phyloP scores from a whole-genome alignment of 2,797 vertebrate species.

The Pantherophis vulpinus region DNA sequence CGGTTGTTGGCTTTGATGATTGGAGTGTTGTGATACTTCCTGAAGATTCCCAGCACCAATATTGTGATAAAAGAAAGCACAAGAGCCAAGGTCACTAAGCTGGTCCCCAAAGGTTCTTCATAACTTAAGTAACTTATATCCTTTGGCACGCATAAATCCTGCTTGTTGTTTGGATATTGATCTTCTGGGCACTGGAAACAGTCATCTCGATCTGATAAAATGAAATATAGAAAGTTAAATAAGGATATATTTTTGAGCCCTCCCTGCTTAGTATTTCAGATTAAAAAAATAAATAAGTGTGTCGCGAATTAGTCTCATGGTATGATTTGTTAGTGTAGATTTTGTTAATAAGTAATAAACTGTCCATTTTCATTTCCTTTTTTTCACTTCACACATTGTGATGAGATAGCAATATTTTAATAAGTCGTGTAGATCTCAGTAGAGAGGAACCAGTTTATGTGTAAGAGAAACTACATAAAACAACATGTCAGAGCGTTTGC shows the following conservation, averaged over 20 bases:
- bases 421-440: background rate
- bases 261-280: background rate
- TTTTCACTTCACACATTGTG: background rate
- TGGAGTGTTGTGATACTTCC: background rate
- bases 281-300: background rate
- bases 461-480: background rate
- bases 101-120: background rate
- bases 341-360: background rate
- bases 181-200: background rate
- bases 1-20: constrained; percentile 5
- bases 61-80: background rate
- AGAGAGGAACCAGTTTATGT: background rate
- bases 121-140: background rate
- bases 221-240: background rate
- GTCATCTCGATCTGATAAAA: background rate
- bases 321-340: background rate
- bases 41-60: background rate
- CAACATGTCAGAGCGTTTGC: background rate
- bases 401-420: background rate
- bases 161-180: background rate
- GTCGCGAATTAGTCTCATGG: background rate
- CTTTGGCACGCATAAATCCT: background rate
- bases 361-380: background rate
- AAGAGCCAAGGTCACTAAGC: background rate
- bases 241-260: background rate